Percentiles rank a stretch among this genome's conserved stretches.
These are phyloP conservation scores for Margaritifera margaritifera DNA, from an alignment of 2,888 invertebrate species.

Conservation along the genomic window DNA sequence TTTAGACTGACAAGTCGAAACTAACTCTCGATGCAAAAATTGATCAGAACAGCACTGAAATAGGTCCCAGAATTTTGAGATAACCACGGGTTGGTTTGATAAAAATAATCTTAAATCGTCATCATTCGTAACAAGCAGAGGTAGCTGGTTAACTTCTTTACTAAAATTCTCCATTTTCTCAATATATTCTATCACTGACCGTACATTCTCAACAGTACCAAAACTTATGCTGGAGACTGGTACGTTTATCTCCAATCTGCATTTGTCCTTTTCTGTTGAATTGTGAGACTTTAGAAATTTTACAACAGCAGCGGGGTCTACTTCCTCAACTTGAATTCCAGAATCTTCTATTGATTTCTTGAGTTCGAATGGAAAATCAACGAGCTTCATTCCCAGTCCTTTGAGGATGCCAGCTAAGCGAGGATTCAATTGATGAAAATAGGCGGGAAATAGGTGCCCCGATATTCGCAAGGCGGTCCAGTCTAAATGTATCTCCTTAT, in stretches of 20 bases:
- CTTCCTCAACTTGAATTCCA: slow-evolving; percentile 1
- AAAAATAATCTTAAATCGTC: slow-evolving; percentile 13
- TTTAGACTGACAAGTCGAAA: too few relatives aligned
- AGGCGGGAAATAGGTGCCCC: not conserved
- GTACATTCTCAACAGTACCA: not conserved
- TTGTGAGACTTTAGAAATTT: slow-evolving; percentile 11
- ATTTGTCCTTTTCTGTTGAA: not conserved
- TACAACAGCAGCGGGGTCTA: slow-evolving; percentile 7
- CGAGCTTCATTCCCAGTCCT: slow-evolving; percentile 24
- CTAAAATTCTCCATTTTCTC: slow-evolving; percentile 12
- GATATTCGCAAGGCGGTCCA: not conserved
- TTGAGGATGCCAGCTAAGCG: slow-evolving; percentile 11
- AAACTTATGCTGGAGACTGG: slow-evolving; percentile 14
- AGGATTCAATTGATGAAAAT: not conserved
- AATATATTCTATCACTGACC: slow-evolving; percentile 15
- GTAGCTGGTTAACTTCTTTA: slow-evolving; percentile 22
- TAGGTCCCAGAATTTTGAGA: slow-evolving; percentile 13
- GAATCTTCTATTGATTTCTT: slow-evolving; percentile 12
- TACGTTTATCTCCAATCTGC: not conserved
- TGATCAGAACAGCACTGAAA: slow-evolving; percentile 14
- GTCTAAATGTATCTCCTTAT: not conserved
- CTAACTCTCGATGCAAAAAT: too few relatives aligned
- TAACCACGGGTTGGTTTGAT: slow-evolving; percentile 6
- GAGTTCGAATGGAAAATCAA: slow-evolving; percentile 18
- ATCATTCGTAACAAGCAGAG: slow-evolving; percentile 33